phyloP scores from a whole-genome alignment of 2,888 invertebrate species.

The Zaprionus lineosus region DNA sequence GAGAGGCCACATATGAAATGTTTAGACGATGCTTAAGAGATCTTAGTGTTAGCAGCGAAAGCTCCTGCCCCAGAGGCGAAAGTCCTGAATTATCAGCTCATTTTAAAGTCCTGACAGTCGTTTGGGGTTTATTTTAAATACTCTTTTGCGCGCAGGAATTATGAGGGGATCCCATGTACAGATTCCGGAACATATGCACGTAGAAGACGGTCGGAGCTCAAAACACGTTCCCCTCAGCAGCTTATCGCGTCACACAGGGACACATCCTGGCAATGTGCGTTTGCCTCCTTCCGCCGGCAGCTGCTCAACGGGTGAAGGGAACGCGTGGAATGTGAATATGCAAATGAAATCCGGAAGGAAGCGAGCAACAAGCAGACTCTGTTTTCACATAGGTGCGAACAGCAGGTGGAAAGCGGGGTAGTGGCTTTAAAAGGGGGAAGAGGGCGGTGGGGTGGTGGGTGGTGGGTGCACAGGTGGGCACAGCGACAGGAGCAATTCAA shows the following conservation, averaged over 20 bases:
- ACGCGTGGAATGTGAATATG: conserved; percentile 58
- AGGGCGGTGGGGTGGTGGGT: no score
- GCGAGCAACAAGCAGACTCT: conserved; percentile 29
- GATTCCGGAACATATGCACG: no score
- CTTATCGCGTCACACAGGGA: conserved; percentile 49
- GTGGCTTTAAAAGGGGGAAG: no score
- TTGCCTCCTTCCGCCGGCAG: conserved; percentile 26
- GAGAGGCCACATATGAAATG: no score
- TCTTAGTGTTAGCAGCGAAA: no score
- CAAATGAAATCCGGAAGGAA: conserved; percentile 62
- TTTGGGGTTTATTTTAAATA: conserved; percentile 41
- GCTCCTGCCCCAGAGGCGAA: no score
- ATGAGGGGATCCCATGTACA: no score
- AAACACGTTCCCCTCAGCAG: conserved; percentile 33
- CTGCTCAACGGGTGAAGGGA: neutral
- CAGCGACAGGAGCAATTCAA: conserved; percentile 16
- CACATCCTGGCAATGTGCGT: conserved; percentile 21
- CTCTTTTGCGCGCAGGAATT: conserved; percentile 10
- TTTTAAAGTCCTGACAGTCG: no score
- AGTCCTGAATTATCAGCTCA: no score
- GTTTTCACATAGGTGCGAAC: no score
- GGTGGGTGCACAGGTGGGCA: conserved; percentile 56
- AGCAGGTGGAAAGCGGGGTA: neutral
- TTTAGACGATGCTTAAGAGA: no score
- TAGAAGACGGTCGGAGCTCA: no score